Conservation (phyloP, 2,888 invertebrate genomes). For the Diloba caeruleocephala region DNA sequence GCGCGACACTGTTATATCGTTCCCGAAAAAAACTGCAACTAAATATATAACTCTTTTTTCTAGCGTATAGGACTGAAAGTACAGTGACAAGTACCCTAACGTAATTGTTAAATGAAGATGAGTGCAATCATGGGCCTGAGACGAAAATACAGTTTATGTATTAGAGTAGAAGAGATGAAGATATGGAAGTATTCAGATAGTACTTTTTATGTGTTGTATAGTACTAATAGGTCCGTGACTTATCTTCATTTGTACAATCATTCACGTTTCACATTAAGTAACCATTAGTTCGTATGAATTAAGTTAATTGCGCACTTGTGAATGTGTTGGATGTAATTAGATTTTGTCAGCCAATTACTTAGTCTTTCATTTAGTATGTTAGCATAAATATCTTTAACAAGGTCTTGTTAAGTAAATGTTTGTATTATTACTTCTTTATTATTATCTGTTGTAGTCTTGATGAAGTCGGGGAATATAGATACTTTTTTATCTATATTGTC, state of each 20-base stretch:
- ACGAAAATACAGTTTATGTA: slow-evolving; percentile 39
- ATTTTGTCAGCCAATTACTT: slow-evolving; percentile 23
- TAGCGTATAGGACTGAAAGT: slow-evolving; percentile 20
- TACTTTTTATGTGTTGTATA: slow-evolving; percentile 45
- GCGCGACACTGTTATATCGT: slow-evolving; percentile 29
- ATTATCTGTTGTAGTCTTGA: too few species aligned
- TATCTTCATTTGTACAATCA: slow-evolving; percentile 58
- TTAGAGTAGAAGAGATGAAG: slow-evolving; percentile 55
- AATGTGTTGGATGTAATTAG: slow-evolving; percentile 30
- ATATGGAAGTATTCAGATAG: slow-evolving; percentile 38
- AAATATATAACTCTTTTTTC: slow-evolving; percentile 24
- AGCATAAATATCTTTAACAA: background rate
- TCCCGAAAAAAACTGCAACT: slow-evolving; percentile 10
- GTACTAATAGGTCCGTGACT: slow-evolving; percentile 52
- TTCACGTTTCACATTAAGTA: slow-evolving; percentile 45
- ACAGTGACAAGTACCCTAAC: slow-evolving; percentile 9
- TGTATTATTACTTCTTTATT: too few species aligned
- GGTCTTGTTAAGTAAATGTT: background rate
- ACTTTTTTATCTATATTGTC: too few species aligned
- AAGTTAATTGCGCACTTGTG: slow-evolving; percentile 36
- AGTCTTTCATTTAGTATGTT: slow-evolving; percentile 16
- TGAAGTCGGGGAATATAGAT: too few species aligned
- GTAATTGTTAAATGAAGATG: slow-evolving; percentile 60
- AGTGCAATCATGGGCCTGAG: slow-evolving; percentile 59
- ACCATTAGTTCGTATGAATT: slow-evolving; percentile 42